These are phyloP conservation scores for Tetramorium parvispinum DNA, from an alignment of 1,140 invertebrate species.

Conservation along the genomic window DNA sequence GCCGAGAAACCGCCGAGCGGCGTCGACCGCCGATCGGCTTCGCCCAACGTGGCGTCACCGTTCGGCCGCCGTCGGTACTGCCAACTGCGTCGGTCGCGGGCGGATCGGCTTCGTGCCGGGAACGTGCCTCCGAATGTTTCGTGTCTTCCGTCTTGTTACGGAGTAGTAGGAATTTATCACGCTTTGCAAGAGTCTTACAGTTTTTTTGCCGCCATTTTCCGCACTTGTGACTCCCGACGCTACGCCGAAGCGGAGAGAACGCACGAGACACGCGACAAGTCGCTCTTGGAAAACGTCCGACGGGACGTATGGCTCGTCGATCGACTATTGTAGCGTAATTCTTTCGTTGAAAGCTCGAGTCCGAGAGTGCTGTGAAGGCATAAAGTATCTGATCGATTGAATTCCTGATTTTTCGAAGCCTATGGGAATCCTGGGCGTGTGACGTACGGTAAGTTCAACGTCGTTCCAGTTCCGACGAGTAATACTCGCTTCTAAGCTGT, in stretches of 20 bases:
- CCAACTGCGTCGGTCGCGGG: background rate
- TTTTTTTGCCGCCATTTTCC: background rate
- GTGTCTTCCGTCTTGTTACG: too few relatives aligned
- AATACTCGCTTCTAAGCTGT: background rate
- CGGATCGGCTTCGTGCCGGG: too few relatives aligned
- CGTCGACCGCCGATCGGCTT: conserved; percentile 47
- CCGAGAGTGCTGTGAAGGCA: background rate
- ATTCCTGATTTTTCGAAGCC: background rate
- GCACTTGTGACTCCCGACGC: background rate
- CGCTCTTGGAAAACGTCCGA: background rate
- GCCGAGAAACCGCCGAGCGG: conserved; percentile 63
- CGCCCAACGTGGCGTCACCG: conserved; percentile 23
- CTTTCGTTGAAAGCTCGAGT: background rate
- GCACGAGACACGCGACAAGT: background rate
- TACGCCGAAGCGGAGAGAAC: background rate
- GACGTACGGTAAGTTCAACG: background rate
- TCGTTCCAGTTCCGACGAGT: background rate
- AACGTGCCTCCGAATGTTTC: too few relatives aligned
- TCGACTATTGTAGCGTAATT: background rate
- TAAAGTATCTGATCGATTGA: background rate
- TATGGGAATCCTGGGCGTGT: background rate
- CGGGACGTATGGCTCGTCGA: background rate
- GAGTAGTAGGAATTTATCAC: too few relatives aligned
- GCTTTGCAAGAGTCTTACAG: background rate
- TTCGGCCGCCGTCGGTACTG: background rate